phyloP scores from a whole-genome alignment of 1,140 invertebrate genomes.

The Adelges cooleyi region DNA sequence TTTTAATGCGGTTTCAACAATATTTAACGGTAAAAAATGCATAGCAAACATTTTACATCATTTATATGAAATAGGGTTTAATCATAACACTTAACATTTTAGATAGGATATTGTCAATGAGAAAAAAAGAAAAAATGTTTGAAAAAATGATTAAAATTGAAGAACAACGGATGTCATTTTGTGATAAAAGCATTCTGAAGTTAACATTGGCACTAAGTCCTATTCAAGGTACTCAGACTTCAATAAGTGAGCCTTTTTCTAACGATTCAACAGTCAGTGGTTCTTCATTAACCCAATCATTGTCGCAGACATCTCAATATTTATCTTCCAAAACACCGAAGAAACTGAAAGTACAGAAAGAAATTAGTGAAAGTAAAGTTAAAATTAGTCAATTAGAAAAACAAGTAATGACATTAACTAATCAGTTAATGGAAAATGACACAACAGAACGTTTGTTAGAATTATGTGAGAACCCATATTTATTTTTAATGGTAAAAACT shows the following conservation, averaged over 20 bases:
- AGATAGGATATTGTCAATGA: no score
- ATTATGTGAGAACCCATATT: neutral
- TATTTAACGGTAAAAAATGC: neutral
- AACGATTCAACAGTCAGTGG: no score
- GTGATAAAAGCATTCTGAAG: no score
- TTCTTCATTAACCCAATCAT: neutral
- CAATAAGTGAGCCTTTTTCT: no score
- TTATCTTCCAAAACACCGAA: neutral
- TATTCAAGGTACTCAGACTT: no score
- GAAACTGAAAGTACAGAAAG: neutral
- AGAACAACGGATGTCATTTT: no score
- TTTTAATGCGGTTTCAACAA: conserved; percentile 2
- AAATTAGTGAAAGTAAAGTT: neutral
- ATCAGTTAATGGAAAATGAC: neutral
- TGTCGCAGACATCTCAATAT: neutral
- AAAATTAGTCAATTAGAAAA: neutral
- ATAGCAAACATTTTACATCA: no score
- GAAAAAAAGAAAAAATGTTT: no score
- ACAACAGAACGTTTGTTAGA: neutral
- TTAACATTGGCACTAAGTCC: no score
- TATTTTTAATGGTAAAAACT: neutral
- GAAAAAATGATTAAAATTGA: no score
- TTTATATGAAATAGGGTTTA: no score
- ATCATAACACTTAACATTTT: no score
- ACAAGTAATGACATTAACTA: neutral